Conservation (phyloP, 2,113 vertebrate genomes). For the Oxyruncus cristatus region DNA sequence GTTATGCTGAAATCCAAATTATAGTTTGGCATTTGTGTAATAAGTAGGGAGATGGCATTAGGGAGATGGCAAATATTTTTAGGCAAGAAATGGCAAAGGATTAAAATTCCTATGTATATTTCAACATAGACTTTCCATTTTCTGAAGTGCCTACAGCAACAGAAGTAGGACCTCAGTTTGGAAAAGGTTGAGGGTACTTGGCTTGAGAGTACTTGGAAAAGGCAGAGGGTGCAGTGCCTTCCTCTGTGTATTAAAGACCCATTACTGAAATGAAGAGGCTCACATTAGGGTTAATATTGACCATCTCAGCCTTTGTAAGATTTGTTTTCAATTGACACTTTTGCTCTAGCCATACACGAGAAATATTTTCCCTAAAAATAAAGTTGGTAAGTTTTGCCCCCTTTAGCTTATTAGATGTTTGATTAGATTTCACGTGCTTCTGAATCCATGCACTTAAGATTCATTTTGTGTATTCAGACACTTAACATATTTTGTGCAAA, state of each 20-base stretch:
- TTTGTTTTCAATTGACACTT: not conserved
- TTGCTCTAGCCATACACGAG: not conserved
- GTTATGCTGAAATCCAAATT: conserved; percentile 19
- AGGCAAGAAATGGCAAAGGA: not conserved
- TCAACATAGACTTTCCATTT: not conserved
- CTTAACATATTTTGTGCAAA: conserved; percentile 1
- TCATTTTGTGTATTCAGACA: not conserved
- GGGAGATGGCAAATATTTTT: conserved; percentile 9
- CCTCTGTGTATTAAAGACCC: not conserved
- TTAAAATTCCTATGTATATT: not conserved
- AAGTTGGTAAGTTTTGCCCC: not conserved
- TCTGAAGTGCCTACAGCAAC: not conserved
- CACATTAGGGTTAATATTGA: not conserved
- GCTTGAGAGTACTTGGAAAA: too few species aligned
- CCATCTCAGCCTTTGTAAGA: not conserved
- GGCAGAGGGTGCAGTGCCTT: not conserved
- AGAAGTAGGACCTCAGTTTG: not conserved
- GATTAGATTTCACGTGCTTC: not conserved
- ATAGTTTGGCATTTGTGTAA: not conserved
- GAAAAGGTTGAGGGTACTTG: not conserved
- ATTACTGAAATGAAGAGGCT: not conserved
- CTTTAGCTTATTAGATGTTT: not conserved
- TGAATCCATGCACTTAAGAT: not conserved
- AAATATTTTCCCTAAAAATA: not conserved
- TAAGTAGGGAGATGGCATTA: conserved; percentile 30